Conservation (phyloP, 2,797 vertebrate genomes). For the Propithecus deckenii region DNA sequence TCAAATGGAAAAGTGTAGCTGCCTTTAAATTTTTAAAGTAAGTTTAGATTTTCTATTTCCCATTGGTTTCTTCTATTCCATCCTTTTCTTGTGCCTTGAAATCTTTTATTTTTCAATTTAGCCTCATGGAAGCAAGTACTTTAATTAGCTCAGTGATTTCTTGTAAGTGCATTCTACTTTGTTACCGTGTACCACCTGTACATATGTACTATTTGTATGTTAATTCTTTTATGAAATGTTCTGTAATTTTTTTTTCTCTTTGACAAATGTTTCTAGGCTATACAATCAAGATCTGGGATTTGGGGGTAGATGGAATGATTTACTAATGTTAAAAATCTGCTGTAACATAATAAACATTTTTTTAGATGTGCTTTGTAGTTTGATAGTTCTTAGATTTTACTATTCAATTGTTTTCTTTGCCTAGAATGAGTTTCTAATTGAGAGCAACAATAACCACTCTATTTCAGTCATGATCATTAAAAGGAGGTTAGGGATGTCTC, state of each 20-base stretch:
- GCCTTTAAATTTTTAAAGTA: constrained; percentile 39
- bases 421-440: constrained; percentile 31
- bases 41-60: constrained; percentile 41
- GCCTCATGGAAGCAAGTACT: constrained; percentile 17
- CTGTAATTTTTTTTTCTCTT: constrained; percentile 57
- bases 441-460: constrained; percentile 8
- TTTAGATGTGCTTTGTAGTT: constrained; percentile 38
- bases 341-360: constrained; percentile 77
- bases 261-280: constrained; percentile 29
- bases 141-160: constrained; percentile 59
- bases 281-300: constrained; percentile 29
- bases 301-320: constrained; percentile 58
- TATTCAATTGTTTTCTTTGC: constrained; percentile 25
- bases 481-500: not conserved
- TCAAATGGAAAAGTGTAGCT: constrained; percentile 46
- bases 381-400: constrained; percentile 50
- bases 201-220: constrained; percentile 67
- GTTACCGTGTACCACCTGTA: constrained; percentile 9
- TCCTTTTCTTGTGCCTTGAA: constrained; percentile 44
- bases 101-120: constrained; percentile 53
- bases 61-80: not conserved
- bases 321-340: constrained; percentile 49
- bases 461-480: not conserved
- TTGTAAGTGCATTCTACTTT: constrained; percentile 59
- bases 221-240: constrained; percentile 53